phyloP scores from a whole-genome alignment of 2,797 vertebrate genomes.

The Pipistrellus pipistrellus region DNA sequence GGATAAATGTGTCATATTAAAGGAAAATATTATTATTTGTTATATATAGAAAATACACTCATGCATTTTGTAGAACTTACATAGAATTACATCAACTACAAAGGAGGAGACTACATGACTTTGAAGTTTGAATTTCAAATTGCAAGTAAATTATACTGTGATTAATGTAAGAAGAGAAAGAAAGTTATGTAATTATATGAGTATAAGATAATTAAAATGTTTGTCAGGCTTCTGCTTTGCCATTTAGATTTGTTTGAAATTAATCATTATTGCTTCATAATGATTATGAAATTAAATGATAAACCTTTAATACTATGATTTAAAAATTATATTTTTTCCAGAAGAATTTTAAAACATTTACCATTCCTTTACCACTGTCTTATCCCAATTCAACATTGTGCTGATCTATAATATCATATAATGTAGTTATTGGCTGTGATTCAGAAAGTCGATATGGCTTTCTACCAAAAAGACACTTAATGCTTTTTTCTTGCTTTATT shows the following conservation, averaged over 20 bases:
- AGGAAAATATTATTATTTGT: neutral
- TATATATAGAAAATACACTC: neutral
- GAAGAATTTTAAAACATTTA: neutral
- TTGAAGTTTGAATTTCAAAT: constrained; percentile 35
- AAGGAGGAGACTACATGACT: neutral
- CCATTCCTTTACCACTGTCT: neutral
- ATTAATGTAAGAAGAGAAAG: neutral
- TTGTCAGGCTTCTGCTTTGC: neutral
- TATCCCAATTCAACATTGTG: neutral
- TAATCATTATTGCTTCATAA: constrained; percentile 26
- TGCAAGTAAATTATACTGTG: constrained; percentile 22
- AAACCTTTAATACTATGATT: neutral
- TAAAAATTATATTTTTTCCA: constrained; percentile 35
- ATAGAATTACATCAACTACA: neutral
- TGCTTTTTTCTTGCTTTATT: neutral
- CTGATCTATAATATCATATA: constrained; percentile 44
- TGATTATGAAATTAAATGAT: constrained; percentile 41
- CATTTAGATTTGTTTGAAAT: neutral
- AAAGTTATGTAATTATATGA: neutral
- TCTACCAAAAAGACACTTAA: constrained; percentile 67
- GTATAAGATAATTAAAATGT: constrained; percentile 28
- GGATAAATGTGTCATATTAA: neutral
- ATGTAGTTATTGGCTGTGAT: constrained; percentile 53
- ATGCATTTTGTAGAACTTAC: neutral
- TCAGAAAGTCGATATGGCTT: constrained; percentile 52